Evolutionary conservation across 2,888 invertebrate genomes (phyloP), one percentile per base, ranked within the genome.

Genomic region (Heterodera filipjevi): DNA sequence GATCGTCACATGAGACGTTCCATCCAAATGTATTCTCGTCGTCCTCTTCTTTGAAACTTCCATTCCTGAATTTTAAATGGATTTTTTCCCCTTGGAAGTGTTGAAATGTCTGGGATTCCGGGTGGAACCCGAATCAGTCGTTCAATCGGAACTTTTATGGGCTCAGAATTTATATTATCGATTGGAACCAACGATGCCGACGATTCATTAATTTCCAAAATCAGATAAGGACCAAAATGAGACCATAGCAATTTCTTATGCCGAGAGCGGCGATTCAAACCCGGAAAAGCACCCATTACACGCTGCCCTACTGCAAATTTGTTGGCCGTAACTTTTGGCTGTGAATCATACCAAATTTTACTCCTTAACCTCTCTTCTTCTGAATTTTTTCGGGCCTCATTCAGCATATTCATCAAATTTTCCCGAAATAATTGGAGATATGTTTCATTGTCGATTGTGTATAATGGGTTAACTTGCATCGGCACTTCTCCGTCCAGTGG

Each of bases 221-320:
- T 44, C 0, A 49, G 33, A 27, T 66, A 78, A 1, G 79, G 79
- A 0, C 79, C 79, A n/a, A 79, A 70, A 53, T 68, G 79, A 6
- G 46, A 66, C 22, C 79, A 76, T 19, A 68, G n/a, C n/a, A 79
- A 44, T 32, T 79, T 79, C 35, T 80, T 79, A 30, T 80, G 49
- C 27, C 64, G 70, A 2, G 35, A 32, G 5, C 35, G 73, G 10
- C 49, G 39, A 32, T 68, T 53, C 3, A 39, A 27, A 30, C 79
- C 64, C 2, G 64, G 80, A 16, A 79, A 66, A 5, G 59, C 71
- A 10, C 81, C 70, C 59, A 66, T 79, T 6, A 79, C 80, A 14
- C 59, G 49, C 22, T 79, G 70, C 14, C 81, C 81, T 3, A 19
- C 27, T 5, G 12, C 16, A 35, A 66, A 80, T 80, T 80, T 66